Evolutionary conservation across 2,113 vertebrate genomes (phyloP).

Genomic region (Pardalotus punctatus): DNA sequence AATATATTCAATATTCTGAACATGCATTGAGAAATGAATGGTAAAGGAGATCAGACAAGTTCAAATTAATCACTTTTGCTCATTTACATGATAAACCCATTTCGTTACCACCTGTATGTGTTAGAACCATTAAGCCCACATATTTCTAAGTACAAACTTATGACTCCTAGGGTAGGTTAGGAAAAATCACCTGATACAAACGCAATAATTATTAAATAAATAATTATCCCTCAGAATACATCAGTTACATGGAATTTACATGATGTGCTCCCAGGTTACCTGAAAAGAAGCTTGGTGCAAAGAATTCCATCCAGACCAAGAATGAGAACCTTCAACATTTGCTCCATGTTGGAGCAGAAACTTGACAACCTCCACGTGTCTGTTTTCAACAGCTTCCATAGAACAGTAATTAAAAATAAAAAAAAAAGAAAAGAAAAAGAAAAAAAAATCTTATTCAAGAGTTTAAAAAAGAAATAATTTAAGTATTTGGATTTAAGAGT

Average conservation of each 20-base stretch:
- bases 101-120: background rate
- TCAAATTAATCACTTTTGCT: background rate
- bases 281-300: conserved; percentile 89
- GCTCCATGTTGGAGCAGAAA: conserved; percentile 81
- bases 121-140: background rate
- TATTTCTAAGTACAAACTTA: background rate
- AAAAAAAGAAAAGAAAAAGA: background rate
- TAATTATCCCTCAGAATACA: conserved; percentile 17
- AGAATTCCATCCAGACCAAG: conserved; percentile 89
- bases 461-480: background rate
- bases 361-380: conserved; percentile 72
- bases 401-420: background rate
- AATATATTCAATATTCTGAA: background rate
- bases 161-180: background rate
- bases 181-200: background rate
- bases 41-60: background rate
- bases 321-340: conserved; percentile 82
- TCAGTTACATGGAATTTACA: conserved; percentile 27
- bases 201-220: background rate
- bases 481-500: background rate
- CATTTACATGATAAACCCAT: background rate
- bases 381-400: conserved; percentile 78
- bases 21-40: background rate
- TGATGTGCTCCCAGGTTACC: conserved; percentile 67
- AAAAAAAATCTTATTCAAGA: background rate